Conservation (phyloP, 2,888 invertebrate species). For the Drosophila affinis region DNA sequence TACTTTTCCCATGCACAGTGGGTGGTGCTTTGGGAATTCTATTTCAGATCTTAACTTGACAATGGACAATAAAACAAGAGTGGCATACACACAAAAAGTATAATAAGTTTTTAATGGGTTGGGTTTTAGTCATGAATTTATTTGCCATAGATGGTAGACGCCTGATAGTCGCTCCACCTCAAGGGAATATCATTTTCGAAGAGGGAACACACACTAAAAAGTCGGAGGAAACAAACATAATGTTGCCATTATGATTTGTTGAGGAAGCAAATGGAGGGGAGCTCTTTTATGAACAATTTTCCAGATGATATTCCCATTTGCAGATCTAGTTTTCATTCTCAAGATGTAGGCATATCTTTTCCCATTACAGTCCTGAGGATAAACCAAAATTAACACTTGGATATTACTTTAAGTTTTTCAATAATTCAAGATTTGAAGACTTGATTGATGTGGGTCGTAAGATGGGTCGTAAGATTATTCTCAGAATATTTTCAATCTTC, state of each 20-base stretch:
- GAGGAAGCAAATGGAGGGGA: not conserved
- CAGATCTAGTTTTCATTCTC: not conserved
- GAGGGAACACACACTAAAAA: too few relatives aligned
- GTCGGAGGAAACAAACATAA: not conserved
- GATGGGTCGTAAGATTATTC: too few relatives aligned
- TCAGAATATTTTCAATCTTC: too few relatives aligned
- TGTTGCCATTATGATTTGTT: not conserved
- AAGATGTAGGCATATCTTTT: not conserved
- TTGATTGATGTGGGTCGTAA: too few relatives aligned
- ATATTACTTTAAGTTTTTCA: too few relatives aligned
- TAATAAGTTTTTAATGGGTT: constrained; percentile 60
- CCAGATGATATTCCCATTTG: not conserved
- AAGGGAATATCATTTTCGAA: not conserved
- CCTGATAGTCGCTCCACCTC: constrained; percentile 22
- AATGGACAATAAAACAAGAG: constrained; percentile 59
- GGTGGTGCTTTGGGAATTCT: constrained; percentile 69
- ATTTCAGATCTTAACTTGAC: constrained; percentile 41
- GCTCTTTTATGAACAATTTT: not conserved
- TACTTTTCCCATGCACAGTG: constrained; percentile 68
- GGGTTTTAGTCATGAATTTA: constrained; percentile 54
- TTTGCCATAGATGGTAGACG: constrained; percentile 40
- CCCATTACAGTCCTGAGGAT: too few relatives aligned
- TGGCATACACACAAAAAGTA: constrained; percentile 48
- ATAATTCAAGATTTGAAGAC: too few relatives aligned
- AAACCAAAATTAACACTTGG: too few relatives aligned